Base-by-base conservation (phyloP, 1,140 invertebrate genomes). In the Macrocentrus cingulum region DNA sequence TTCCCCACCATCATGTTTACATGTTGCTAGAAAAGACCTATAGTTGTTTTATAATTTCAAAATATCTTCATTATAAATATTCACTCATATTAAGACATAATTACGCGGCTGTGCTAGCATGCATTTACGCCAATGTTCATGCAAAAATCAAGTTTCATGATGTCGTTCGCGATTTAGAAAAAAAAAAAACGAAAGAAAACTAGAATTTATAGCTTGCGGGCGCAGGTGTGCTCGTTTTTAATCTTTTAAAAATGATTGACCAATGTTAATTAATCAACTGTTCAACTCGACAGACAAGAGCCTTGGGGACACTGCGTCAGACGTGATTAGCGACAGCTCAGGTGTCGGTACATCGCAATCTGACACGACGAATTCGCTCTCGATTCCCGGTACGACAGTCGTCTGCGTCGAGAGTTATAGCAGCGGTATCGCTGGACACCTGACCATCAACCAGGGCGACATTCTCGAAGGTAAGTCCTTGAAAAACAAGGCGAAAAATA, bases 251-350 rank as follows among this genome's bases (percentile, higher is more conserved):
- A n/a, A n/a, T n/a, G n/a, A n/a, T n/a, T n/a, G n/a, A n/a, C n/a
- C n/a, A n/a, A n/a, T n/a, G n/a, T 48, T 25, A 53, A 34, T 53
- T 37, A 19, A 45, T 59, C n/a, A 22, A 39, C 34, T 60, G 13
- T 60, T 49, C 54, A n/a, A 8, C 54, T 65, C 83, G 83, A 72
- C 84, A 93, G 91, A 92, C 83, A 93, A 93, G 78, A 91, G 88
- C 70, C 82, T 91, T 66, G 91, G 91, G 56, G 91, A 94, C 71
- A 87, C 89, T 49, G 76, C 76, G 36, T 91, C 90, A 76, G 91
- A 94, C 79, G 90, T 93, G 67, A 91, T 93, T 69, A 92, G 90
- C 77, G 91, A 94, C 76, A 93, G 90, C 70, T 92, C 90, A 59
- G 92, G 92, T 39, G 91, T 94, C 39, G 91, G 92, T 54, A 94